These are phyloP conservation scores for Drosophila vallismaia DNA, from an alignment of 2,888 invertebrate species.

Conservation along the genomic window DNA sequence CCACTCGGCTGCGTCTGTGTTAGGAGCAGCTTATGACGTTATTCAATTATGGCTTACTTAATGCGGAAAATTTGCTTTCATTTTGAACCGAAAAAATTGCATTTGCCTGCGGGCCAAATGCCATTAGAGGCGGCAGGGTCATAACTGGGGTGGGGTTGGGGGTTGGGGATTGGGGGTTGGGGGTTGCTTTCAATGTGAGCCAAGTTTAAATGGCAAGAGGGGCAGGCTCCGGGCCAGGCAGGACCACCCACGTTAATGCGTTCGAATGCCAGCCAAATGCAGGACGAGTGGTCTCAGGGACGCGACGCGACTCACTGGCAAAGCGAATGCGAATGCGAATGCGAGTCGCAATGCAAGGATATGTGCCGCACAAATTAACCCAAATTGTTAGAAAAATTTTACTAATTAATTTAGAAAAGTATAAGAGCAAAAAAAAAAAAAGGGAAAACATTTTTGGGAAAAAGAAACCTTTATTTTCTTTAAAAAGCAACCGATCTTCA, in stretches of 20 bases:
- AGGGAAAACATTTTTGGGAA: no score
- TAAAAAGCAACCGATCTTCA: no score
- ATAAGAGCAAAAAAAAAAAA: no score
- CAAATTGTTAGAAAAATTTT: background rate
- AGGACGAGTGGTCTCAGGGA: slow-evolving; percentile 2
- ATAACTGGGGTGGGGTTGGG: slow-evolving; percentile 1
- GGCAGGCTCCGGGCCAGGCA: background rate
- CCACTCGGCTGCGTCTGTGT: slow-evolving; percentile 19
- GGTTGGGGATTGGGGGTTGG: no score
- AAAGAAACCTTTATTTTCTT: no score
- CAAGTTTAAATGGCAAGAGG: slow-evolving; percentile 34
- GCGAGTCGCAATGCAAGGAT: background rate
- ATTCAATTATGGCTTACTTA: slow-evolving; percentile 74
- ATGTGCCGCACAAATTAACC: background rate
- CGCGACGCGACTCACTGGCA: background rate
- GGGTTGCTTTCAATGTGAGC: slow-evolving; percentile 1
- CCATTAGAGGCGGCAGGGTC: slow-evolving; percentile 41
- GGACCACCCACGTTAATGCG: background rate
- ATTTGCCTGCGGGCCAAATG: slow-evolving; percentile 54
- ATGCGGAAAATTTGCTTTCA: slow-evolving; percentile 64
- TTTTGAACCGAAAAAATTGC: slow-evolving; percentile 51
- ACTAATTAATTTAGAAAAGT: background rate
- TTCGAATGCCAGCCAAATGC: slow-evolving; percentile 12
- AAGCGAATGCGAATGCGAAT: slow-evolving; percentile 2
- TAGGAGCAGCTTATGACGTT: slow-evolving; percentile 59